Conservation (phyloP, 2,113 vertebrate genomes). For the Aplodontia rufa region DNA sequence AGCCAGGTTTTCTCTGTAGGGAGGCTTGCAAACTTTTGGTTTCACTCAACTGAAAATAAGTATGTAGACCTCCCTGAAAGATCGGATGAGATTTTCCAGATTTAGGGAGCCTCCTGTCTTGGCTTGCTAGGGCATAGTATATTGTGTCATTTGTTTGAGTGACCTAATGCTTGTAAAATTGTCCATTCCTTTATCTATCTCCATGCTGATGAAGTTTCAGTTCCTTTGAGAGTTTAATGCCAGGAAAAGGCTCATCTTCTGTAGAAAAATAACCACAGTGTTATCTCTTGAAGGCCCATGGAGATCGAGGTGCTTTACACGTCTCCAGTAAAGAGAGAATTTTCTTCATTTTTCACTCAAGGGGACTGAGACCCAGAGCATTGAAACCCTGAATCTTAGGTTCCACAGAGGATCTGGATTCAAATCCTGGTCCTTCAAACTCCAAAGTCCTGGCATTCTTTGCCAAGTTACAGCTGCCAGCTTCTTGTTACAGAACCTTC, state of each 20-base stretch:
- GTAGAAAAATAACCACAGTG: background rate
- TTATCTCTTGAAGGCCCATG: background rate
- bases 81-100: accelerated
- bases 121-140: background rate
- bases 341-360: background rate
- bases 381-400: background rate
- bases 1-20: background rate
- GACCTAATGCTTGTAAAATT: background rate
- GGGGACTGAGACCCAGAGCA: background rate
- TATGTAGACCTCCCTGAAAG: background rate
- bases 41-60: background rate
- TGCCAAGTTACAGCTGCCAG: background rate
- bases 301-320: background rate
- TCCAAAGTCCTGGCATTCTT: background rate
- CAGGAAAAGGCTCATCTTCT: background rate
- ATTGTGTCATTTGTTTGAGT: background rate
- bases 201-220: background rate
- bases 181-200: background rate
- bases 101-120: background rate
- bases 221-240: background rate
- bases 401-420: background rate
- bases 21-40: background rate
- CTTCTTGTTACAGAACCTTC: background rate
- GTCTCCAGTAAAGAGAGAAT: background rate
- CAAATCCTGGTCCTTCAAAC: background rate